Evolutionary conservation across 1,140 invertebrate genomes (phyloP).

Genomic region (Meloidogyne exigua): DNA sequence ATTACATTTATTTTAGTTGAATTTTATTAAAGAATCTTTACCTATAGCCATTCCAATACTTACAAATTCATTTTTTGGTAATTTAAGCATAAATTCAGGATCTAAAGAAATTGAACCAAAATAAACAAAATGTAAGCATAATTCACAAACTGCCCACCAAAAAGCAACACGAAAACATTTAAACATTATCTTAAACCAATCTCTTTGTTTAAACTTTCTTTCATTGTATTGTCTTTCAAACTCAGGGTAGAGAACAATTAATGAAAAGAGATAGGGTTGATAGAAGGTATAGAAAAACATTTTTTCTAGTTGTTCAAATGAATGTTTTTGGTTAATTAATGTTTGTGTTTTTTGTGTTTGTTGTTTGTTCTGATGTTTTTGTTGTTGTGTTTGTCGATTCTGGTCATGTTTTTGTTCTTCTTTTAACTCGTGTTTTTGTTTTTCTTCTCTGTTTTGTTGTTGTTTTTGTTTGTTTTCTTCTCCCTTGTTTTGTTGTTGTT

Average conservation of each 20-base stretch:
- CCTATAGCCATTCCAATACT: constrained; percentile 62
- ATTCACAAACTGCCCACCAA: constrained; percentile 57
- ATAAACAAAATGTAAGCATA: constrained; percentile 60
- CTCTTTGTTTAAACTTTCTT: constrained; percentile 15
- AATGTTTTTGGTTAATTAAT: constrained; percentile 8
- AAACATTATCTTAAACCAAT: constrained; percentile 42
- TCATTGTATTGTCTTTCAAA: constrained; percentile 57
- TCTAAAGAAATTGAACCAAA: constrained; percentile 57
- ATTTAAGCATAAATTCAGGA: constrained; percentile 38
- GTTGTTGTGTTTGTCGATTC: neutral
- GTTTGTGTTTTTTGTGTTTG: neutral
- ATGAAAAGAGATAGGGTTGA: constrained; percentile 57
- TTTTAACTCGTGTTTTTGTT: neutral
- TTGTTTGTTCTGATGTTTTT: neutral
- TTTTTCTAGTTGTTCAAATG: constrained; percentile 23
- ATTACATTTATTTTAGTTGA: neutral
- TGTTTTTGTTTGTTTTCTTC: no score
- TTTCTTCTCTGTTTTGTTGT: no score
- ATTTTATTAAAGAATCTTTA: constrained; percentile 16
- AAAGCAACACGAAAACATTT: constrained; percentile 50
- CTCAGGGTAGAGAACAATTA: constrained; percentile 61
- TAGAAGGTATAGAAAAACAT: constrained; percentile 59
- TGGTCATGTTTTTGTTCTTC: neutral
- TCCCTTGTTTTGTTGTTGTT: neutral
- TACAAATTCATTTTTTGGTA: constrained; percentile 61